Evolutionary conservation across 2,113 vertebrate genomes (phyloP).

Genomic region (Ceratotherium simum): DNA sequence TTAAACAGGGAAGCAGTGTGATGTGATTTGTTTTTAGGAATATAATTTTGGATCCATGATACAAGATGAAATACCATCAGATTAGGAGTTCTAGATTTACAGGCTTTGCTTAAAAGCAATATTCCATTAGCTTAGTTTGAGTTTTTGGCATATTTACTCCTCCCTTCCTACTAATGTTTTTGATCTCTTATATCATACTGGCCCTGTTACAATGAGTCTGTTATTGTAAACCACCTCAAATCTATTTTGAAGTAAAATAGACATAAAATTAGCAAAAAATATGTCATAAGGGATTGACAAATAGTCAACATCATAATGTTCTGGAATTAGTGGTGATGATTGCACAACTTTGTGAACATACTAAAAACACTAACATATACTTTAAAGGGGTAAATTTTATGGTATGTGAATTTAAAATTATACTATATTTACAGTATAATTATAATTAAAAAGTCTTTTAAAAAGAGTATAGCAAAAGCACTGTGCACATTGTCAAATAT

Average conservation of each 20-base stretch:
- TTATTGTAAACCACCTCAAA: neutral
- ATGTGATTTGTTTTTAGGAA: conserved; percentile 34
- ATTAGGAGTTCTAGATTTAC: neutral
- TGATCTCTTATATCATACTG: neutral
- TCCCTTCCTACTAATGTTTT: neutral
- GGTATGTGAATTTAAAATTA: neutral
- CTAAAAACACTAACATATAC: neutral
- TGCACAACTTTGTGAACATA: conserved; percentile 3
- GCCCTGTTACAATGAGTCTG: neutral
- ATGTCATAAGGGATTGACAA: neutral
- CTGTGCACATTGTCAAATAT: neutral
- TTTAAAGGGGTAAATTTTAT: neutral
- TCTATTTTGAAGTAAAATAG: conserved; percentile 33
- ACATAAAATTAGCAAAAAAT: conserved; percentile 35
- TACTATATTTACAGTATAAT: neutral
- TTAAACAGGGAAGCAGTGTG: neutral
- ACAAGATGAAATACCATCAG: neutral
- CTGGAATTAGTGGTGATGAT: neutral
- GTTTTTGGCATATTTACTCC: neutral
- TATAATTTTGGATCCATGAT: neutral
- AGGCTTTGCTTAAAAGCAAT: neutral
- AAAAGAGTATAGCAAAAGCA: conserved; percentile 16
- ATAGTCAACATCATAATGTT: neutral
- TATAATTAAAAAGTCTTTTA: conserved; percentile 28
- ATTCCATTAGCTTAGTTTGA: neutral